Base-by-base conservation (phyloP, 2,113 vertebrate species). In the Cavia aperea region DNA sequence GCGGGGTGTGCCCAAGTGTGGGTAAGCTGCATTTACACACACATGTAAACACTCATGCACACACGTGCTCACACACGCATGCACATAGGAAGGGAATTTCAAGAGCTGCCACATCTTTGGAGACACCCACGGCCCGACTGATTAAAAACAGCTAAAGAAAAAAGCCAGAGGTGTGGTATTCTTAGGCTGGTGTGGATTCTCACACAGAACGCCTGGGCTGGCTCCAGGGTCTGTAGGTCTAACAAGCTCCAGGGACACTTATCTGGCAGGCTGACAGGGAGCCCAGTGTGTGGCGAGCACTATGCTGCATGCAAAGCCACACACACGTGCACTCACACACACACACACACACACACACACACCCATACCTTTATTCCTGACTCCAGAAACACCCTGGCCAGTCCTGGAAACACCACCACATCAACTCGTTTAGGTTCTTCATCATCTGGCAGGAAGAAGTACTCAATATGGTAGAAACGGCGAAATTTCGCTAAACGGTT, bases 391-490 rank as follows among this genome's bases (percentile, higher is more conserved):
- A 98, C 86, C 92, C 98, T 98, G 93, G 97, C 98, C 36, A 96
- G 90, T 0, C 75, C 4, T 7, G 98, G 98, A 95, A 97, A 98
- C 54, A 98, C 7, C 23, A 98, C 89, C 7, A 99, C 16, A 85
- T 99, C 98, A 31, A 97, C 92, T 94, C 94, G 98, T 49, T 95
- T 97, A 5, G 98, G 97, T 65, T 98, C 87, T 1, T 65, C 62
- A 2, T 98, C 97, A 58, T 97, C 97, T 2, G 98, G 98, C 39
- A 98, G 96, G 70, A 98, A 94, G 87, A 97, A 97, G 90, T 97
- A 98, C 62, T 99, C 98, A 4, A 98, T 86, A 91, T 98, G 98
- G 91, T 98, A 98, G 96, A 95, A 98, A 56, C 90, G 91, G 4
- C 97, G 96, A 14, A 65, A 58, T 96, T 96, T 98, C 56, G 91